Conservation (phyloP, 2,888 invertebrate genomes). For the Tetragonula carbonaria region DNA sequence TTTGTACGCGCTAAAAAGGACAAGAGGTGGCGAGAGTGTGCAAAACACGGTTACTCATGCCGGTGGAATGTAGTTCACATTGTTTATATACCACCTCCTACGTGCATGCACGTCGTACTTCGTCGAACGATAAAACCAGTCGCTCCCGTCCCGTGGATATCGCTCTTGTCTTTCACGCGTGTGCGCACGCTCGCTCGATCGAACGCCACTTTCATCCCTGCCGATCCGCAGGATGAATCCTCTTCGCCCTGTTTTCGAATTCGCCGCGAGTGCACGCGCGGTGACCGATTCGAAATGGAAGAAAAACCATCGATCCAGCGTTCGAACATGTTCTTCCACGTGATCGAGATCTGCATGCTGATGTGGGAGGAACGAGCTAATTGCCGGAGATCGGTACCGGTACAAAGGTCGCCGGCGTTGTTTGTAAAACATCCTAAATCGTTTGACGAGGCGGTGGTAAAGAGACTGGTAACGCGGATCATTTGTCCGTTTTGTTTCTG, state of each 20-base stretch:
- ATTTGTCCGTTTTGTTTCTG: not conserved
- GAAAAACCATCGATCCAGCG: not conserved
- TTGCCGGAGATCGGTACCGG: conserved; percentile 15
- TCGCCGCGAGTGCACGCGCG: not conserved
- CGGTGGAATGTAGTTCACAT: conserved; percentile 75
- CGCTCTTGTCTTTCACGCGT: not conserved
- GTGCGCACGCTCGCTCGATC: conserved; percentile 4
- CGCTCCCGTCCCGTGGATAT: conserved; percentile 40
- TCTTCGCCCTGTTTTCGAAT: conserved; percentile 19
- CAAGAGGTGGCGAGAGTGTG: conserved; percentile 63
- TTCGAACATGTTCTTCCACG: conserved; percentile 1
- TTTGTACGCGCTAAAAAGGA: conserved; percentile 63
- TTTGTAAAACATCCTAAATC: conserved; percentile 9
- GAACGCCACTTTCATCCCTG: conserved; percentile 46
- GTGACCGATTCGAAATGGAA: not conserved
- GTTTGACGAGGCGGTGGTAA: conserved; percentile 11
- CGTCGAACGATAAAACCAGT: conserved; percentile 56
- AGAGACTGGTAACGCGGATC: not conserved
- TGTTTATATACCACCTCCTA: conserved; percentile 70
- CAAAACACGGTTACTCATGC: conserved; percentile 70
- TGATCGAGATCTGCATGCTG: conserved; percentile 28
- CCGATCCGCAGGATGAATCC: conserved; percentile 11
- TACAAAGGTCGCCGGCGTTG: conserved; percentile 20
- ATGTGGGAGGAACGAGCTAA: conserved; percentile 4
- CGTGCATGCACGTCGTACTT: conserved; percentile 57